Conservation (phyloP, 2,888 invertebrate species). For the Frankliniella intonsa region DNA sequence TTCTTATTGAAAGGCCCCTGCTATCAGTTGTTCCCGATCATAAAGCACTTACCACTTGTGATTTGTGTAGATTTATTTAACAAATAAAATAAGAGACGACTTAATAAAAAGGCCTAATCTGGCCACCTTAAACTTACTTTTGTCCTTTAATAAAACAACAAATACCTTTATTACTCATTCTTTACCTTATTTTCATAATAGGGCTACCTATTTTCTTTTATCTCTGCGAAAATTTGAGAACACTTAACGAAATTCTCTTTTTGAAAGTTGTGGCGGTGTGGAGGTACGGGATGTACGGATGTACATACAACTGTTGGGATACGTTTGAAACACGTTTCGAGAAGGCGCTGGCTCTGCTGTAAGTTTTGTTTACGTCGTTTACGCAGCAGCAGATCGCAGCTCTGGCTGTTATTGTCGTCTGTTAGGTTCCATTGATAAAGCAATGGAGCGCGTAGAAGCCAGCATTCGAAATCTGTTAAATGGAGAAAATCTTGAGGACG, state of each 20-base stretch:
- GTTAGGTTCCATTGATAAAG: not conserved
- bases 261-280: too few relatives aligned
- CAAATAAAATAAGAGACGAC: not conserved
- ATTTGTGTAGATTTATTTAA: not conserved
- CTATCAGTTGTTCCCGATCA: not conserved
- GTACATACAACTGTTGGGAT: too few relatives aligned
- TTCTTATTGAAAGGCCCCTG: not conserved
- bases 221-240: too few relatives aligned
- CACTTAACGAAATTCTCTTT: too few relatives aligned
- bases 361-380: not conserved
- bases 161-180: too few relatives aligned
- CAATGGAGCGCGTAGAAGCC: constrained; percentile 55
- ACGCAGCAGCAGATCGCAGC: not conserved
- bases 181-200: too few relatives aligned
- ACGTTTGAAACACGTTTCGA: too few relatives aligned
- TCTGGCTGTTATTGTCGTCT: not conserved
- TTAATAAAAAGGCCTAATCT: not conserved
- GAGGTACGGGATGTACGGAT: too few relatives aligned
- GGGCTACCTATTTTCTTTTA: too few relatives aligned
- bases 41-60: not conserved
- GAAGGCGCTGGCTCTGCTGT: not conserved
- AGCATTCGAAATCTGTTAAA: constrained; percentile 60
- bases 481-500: constrained; percentile 64
- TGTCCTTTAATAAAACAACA: too few relatives aligned
- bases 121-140: too few relatives aligned